Base-by-base conservation (phyloP, 2,888 invertebrate genomes). In the Sycophila texana region DNA sequence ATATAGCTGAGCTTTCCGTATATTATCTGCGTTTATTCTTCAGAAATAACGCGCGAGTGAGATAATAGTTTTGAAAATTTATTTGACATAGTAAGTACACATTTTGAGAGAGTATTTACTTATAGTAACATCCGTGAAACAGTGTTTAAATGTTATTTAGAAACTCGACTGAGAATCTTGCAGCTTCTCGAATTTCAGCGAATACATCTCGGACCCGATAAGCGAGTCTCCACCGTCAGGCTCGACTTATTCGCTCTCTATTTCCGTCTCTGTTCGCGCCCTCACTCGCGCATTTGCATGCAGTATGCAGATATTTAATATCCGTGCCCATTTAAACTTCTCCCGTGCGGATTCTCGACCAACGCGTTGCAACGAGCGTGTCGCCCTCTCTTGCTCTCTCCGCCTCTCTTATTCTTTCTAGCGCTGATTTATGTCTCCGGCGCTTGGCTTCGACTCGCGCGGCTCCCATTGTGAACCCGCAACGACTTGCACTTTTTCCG, bases 401-500 rank as follows among this genome's bases (percentile, higher is more conserved):
- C 20, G 4, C 20, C 57, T 18, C 18, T 57, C 20, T 57, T 20
- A 12, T 57, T 12, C 57, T 20, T 13, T 57, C 57, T 57, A 13
- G n/a, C 26, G n/a, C 57, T 71, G 70, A 77, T 77, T 77, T 71
- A 77, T 58, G 77, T 63, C 70, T 70, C 70, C 70, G 22, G 63
- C 53, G 75, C 58, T 51, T 39, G 0, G 53, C 55, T 26, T 53
- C n/a, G 0, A 26, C 73, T 63, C 63, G 47, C 47, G 13, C 20
- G 14, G 13, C 22, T 22, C 16, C 16, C 26, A 14, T 68, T 47
- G 53, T 53, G 18, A 18, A 51, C 14, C 26, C 72, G 7, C 61
- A 26, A 72, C 39, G 26, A 66, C 66, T 74, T 66, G 63, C 65
- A 47, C 74, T 74, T 74, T 74, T 26, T 14, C 47, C 26, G 57